A percentile compares a stretch with the other conserved stretches of the same genome.
phyloP scores from a whole-genome alignment of 2,113 vertebrate species.

The Sprattus sprattus region DNA sequence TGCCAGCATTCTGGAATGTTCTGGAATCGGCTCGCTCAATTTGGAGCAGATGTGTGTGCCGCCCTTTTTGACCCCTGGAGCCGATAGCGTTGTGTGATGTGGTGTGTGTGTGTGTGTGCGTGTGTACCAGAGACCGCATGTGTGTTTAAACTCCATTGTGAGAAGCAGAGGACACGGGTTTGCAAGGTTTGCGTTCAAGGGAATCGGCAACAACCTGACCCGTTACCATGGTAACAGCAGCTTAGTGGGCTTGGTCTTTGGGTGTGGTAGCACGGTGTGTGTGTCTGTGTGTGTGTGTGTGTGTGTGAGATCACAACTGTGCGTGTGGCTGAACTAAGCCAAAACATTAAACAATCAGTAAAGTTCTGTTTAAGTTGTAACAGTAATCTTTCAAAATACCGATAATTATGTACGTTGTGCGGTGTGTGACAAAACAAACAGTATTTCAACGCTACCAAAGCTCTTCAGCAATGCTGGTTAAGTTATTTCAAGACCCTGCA shows the following conservation, averaged over 20 bases:
- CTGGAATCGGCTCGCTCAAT: conserved; percentile 59
- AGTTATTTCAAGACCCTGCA: not conserved
- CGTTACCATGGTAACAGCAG: not conserved
- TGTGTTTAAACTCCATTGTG: not conserved
- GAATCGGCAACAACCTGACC: conserved; percentile 1
- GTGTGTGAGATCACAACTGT: not conserved
- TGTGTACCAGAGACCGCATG: not conserved
- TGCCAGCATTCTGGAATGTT: conserved; percentile 69
- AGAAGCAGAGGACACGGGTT: not conserved
- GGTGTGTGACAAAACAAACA: not conserved
- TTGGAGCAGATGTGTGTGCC: conserved; percentile 66
- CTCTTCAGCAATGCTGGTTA: not conserved
- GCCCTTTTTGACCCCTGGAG: conserved; percentile 45
- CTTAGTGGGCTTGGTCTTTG: not conserved
- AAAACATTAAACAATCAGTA: not conserved
- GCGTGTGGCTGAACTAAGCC: not conserved
- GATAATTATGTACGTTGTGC: not conserved
- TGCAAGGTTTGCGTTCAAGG: not conserved
- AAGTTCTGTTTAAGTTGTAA: not conserved
- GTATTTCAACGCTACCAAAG: no score
- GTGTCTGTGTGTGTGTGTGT: conserved; percentile 26
- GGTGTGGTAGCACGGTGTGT: not conserved
- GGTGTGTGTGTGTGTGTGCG: conserved; percentile 11
- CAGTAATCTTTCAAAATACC: not conserved
- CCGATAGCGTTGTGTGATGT: conserved; percentile 16